These are phyloP conservation scores for Alethe diademata DNA, from an alignment of 2,113 vertebrate genomes.

Conservation along the genomic window DNA sequence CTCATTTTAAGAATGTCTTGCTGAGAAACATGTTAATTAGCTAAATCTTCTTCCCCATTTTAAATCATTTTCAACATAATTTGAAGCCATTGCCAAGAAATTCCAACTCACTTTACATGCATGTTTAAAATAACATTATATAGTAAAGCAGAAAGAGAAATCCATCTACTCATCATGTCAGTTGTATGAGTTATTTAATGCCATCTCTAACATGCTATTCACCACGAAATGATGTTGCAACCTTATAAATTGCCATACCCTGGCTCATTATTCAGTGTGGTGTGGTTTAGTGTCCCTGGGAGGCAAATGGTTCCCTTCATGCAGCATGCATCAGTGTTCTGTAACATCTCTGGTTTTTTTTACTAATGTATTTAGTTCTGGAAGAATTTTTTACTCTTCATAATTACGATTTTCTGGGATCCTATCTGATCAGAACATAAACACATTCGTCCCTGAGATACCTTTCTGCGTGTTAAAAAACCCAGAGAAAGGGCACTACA, in stretches of 20 bases:
- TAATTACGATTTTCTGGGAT: not conserved
- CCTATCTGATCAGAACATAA: not conserved
- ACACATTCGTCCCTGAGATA: not conserved
- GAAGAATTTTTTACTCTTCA: not conserved
- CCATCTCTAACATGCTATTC: not conserved
- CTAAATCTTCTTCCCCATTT: not conserved
- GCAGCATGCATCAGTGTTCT: not conserved
- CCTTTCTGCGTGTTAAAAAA: not conserved
- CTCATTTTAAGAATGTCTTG: not conserved
- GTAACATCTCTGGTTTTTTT: not conserved
- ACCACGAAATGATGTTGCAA: not conserved
- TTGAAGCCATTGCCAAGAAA: not conserved
- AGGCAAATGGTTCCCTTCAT: not conserved
- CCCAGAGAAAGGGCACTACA: not conserved
- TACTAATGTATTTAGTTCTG: not conserved
- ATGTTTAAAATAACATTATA: not conserved
- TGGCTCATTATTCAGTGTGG: not conserved
- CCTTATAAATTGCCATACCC: accelerated
- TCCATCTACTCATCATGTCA: not conserved
- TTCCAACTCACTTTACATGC: not conserved
- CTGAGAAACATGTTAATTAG: not conserved
- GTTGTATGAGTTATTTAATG: not conserved
- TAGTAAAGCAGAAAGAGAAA: not conserved
- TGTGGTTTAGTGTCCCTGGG: not conserved
- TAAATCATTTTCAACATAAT: not conserved